phyloP scores from a whole-genome alignment of 2,113 vertebrate species.

The Plotosus lineatus region DNA sequence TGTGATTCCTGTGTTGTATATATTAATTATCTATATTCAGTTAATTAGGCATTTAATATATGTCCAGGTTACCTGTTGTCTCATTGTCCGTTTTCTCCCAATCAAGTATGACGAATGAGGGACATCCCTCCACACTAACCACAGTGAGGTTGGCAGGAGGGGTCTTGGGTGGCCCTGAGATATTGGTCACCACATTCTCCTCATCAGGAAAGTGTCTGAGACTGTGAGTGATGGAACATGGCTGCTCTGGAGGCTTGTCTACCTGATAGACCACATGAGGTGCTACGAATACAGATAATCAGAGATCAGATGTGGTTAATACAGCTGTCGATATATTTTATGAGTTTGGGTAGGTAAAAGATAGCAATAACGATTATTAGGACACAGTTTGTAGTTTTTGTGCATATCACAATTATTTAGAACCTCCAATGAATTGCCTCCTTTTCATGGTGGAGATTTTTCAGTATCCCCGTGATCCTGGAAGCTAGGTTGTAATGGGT shows the following conservation, averaged over 20 bases:
- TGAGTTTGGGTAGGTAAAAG: neutral
- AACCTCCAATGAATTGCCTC: too few relatives aligned
- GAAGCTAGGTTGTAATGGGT: too few relatives aligned
- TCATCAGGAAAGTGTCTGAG: constrained; percentile 82
- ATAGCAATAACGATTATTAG: neutral
- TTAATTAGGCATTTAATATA: neutral
- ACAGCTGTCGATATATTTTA: neutral
- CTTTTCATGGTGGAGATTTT: too few relatives aligned
- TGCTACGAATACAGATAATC: constrained; percentile 65
- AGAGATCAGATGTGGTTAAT: neutral
- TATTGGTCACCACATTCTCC: constrained; percentile 75
- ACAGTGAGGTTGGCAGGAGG: constrained; percentile 92
- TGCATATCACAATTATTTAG: neutral
- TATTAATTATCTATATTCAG: too few relatives aligned
- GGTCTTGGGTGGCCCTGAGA: constrained; percentile 78
- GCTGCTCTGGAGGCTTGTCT: constrained; percentile 82
- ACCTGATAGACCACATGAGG: constrained; percentile 91
- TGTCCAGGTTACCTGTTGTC: constrained; percentile 79
- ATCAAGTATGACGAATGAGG: constrained; percentile 91
- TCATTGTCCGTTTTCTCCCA: constrained; percentile 91
- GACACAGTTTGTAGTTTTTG: neutral
- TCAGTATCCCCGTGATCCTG: too few relatives aligned
- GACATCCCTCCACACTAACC: constrained; percentile 93
- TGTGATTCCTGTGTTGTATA: too few relatives aligned
- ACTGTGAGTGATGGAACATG: constrained; percentile 93